Conservation (phyloP, 1,140 invertebrate species). For the Onthophagus taurus region DNA sequence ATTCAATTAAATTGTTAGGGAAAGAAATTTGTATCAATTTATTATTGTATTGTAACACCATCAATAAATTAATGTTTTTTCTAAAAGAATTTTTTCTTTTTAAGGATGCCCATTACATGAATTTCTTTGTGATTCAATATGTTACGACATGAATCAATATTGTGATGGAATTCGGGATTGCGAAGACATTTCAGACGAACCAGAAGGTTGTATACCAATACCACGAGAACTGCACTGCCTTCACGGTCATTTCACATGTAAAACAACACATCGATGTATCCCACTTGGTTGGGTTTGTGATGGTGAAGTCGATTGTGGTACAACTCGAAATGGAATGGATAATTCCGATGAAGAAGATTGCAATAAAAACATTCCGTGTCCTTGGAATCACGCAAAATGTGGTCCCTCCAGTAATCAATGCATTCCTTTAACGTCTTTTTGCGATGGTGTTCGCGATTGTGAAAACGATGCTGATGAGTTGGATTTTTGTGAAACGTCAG, state of each 20-base stretch:
- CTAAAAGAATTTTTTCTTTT: too few species aligned
- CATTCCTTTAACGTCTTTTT: not conserved
- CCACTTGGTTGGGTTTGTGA: slow-evolving; percentile 71
- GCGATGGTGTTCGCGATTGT: slow-evolving; percentile 42
- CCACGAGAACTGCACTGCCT: slow-evolving; percentile 38
- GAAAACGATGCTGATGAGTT: slow-evolving; percentile 46
- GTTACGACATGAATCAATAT: too few species aligned
- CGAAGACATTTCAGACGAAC: slow-evolving; percentile 54
- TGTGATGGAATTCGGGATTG: slow-evolving; percentile 65
- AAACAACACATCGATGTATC: slow-evolving; percentile 56
- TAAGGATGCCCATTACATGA: too few species aligned
- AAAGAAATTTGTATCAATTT: too few species aligned
- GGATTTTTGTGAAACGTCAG: slow-evolving; percentile 43
- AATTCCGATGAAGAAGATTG: slow-evolving; percentile 46
- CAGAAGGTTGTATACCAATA: not conserved
- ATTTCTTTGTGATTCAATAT: too few species aligned
- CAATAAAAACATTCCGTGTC: slow-evolving; percentile 5
- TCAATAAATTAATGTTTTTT: too few species aligned
- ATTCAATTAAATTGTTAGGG: too few species aligned
- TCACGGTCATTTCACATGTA: slow-evolving; percentile 54
- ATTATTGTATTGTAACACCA: too few species aligned
- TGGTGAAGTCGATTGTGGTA: slow-evolving; percentile 64
- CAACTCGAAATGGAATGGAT: slow-evolving; percentile 33
- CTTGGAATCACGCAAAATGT: slow-evolving; percentile 3
- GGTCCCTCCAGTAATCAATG: not conserved